These are phyloP conservation scores for Rhyacophila evoluta DNA, from an alignment of 2,888 invertebrate species.

Conservation along the genomic window DNA sequence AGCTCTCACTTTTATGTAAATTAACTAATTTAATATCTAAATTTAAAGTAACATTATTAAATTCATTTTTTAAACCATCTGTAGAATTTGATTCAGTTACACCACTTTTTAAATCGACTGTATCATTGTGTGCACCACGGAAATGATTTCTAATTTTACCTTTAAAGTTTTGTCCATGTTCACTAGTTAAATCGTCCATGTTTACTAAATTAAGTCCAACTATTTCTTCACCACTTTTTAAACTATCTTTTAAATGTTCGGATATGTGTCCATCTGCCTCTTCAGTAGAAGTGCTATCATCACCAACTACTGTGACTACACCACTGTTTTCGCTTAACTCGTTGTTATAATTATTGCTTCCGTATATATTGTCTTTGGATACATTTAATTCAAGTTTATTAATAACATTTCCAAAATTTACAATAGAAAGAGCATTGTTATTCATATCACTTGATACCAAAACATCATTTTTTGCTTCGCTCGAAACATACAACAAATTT, in stretches of 20 bases:
- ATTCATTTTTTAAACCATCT: too few relatives aligned
- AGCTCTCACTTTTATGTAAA: not conserved
- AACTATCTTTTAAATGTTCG: not conserved
- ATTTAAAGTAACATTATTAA: not conserved
- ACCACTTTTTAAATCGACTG: not conserved
- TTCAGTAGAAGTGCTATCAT: not conserved
- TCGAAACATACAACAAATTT: too few relatives aligned
- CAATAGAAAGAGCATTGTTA: too few relatives aligned
- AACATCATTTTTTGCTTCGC: too few relatives aligned
- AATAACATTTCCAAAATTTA: too few relatives aligned
- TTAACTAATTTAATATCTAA: not conserved
- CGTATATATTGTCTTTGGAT: not conserved
- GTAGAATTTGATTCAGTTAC: not conserved
- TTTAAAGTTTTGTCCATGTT: not conserved
- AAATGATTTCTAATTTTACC: not conserved
- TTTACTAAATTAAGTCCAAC: not conserved
- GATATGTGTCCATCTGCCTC: not conserved
- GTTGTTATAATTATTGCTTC: slow-evolving; percentile 29
- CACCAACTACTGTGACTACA: not conserved
- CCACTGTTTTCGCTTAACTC: slow-evolving; percentile 17
- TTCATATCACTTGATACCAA: too few relatives aligned
- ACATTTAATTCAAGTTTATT: too few relatives aligned
- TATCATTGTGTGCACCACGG: not conserved
- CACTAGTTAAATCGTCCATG: not conserved
- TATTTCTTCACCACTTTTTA: not conserved